Percentiles rank a stretch among this genome's conserved stretches.
phyloP scores from a whole-genome alignment of 2,888 invertebrate genomes.

The Miltochrista miniata region DNA sequence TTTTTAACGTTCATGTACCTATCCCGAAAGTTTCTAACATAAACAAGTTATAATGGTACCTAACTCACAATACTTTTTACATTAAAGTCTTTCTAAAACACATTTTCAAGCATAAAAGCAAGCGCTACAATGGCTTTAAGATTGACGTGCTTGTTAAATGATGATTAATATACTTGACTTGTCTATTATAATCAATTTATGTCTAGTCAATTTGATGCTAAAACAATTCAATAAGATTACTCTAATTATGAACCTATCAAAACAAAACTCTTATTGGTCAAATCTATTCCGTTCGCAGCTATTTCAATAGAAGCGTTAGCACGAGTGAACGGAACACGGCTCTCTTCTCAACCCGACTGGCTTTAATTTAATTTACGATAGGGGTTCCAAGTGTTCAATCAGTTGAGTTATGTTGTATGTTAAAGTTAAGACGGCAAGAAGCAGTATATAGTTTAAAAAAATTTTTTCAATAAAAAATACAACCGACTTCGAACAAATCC shows the following conservation, averaged over 20 bases:
- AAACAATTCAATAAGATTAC: slow-evolving; percentile 14
- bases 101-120: no score
- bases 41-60: no score
- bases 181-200: background rate
- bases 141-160: no score
- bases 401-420: slow-evolving; percentile 27
- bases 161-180: no score
- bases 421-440: slow-evolving; percentile 5
- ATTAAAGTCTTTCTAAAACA: no score
- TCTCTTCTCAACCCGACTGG: slow-evolving; percentile 22
- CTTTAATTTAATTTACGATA: slow-evolving; percentile 37
- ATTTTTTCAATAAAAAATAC: no score
- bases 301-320: slow-evolving; percentile 31
- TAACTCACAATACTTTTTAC: no score
- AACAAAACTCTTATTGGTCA: slow-evolving; percentile 22
- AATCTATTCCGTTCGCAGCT: slow-evolving; percentile 18
- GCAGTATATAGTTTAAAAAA: no score
- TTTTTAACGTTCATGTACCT: no score
- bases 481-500: no score
- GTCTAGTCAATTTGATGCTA: slow-evolving; percentile 2
- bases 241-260: slow-evolving; percentile 17
- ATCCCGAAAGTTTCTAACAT: no score
- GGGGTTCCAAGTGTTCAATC: slow-evolving; percentile 30
- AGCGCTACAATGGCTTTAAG: no score
- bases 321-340: slow-evolving; percentile 25